Evolutionary conservation across 1,140 invertebrate genomes (phyloP).

Genomic region (Palaemon carinicauda): DNA sequence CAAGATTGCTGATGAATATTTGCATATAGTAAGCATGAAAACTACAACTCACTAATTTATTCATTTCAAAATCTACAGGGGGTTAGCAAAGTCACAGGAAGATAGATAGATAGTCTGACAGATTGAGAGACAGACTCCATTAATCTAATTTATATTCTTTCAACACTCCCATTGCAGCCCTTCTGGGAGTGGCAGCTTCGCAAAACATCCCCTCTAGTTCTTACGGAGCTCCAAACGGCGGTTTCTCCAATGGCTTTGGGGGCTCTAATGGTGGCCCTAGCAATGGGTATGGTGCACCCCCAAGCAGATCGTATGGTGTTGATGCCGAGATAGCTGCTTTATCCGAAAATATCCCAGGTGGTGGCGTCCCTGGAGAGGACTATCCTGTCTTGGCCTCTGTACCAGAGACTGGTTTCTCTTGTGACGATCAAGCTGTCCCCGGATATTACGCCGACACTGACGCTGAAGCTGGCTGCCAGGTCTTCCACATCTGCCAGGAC

Average conservation of each 20-base stretch:
- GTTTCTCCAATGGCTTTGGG: background rate
- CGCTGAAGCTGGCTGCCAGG: slow-evolving; percentile 22
- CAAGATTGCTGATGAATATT: too few relatives aligned
- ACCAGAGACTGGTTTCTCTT: slow-evolving; percentile 11
- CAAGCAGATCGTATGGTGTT: background rate
- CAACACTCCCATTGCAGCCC: background rate
- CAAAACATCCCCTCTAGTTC: background rate
- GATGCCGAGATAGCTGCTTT: background rate
- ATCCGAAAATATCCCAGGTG: background rate
- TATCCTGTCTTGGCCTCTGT: slow-evolving; percentile 7
- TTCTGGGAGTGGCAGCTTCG: background rate
- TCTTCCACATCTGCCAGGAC: slow-evolving; percentile 47
- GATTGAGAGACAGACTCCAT: background rate
- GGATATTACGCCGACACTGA: slow-evolving; percentile 33
- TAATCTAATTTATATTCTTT: background rate
- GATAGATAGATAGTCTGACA: too few relatives aligned
- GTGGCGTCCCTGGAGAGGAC: background rate
- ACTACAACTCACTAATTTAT: too few relatives aligned
- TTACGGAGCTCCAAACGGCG: background rate
- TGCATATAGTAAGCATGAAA: too few relatives aligned
- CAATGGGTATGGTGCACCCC: background rate
- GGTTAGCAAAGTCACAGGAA: too few relatives aligned
- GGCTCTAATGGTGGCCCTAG: background rate
- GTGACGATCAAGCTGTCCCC: background rate
- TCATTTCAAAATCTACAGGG: too few relatives aligned